phyloP scores from a whole-genome alignment of 1,140 invertebrate species.

The Temnothorax longispinosus region DNA sequence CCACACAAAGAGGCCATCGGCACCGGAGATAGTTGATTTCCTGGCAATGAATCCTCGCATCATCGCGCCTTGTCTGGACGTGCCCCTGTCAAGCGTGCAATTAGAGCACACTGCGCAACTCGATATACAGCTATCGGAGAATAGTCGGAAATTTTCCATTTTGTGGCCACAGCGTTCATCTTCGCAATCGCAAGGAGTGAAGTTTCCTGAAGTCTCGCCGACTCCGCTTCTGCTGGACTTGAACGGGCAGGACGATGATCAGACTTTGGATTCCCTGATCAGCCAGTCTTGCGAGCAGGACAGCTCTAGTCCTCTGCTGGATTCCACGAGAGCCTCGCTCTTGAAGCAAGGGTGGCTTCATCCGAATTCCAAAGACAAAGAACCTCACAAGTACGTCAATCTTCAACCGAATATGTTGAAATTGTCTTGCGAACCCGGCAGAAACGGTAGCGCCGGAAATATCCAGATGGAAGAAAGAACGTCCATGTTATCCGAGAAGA shows the following conservation, averaged over 20 bases:
- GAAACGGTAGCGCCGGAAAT: neutral
- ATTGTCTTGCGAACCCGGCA: neutral
- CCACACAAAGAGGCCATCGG: conserved; percentile 89
- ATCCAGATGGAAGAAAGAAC: conserved; percentile 68
- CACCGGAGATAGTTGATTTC: conserved; percentile 92
- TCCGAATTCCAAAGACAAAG: conserved; percentile 41
- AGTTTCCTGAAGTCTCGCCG: conserved; percentile 10
- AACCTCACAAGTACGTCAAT: conserved; percentile 72
- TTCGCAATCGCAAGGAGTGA: conserved; percentile 16
- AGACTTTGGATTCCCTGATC: conserved; percentile 46
- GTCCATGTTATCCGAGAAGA: conserved; percentile 53
- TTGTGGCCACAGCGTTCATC: conserved; percentile 70
- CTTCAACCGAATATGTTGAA: conserved; percentile 66
- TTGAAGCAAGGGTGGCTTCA: conserved; percentile 46
- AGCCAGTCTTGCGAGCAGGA: conserved; percentile 59
- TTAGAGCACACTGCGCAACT: conserved; percentile 88
- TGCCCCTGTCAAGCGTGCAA: conserved; percentile 90
- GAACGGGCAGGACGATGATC: conserved; percentile 58
- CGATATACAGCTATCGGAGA: conserved; percentile 85
- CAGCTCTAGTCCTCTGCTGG: conserved; percentile 70
- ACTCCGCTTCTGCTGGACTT: conserved; percentile 73
- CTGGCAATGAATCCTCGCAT: conserved; percentile 92
- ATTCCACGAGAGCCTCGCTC: conserved; percentile 3
- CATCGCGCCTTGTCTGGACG: conserved; percentile 92
- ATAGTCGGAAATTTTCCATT: conserved; percentile 81